These are phyloP conservation scores for Balaeniceps rex DNA, from an alignment of 2,113 vertebrate species.

Conservation along the genomic window DNA sequence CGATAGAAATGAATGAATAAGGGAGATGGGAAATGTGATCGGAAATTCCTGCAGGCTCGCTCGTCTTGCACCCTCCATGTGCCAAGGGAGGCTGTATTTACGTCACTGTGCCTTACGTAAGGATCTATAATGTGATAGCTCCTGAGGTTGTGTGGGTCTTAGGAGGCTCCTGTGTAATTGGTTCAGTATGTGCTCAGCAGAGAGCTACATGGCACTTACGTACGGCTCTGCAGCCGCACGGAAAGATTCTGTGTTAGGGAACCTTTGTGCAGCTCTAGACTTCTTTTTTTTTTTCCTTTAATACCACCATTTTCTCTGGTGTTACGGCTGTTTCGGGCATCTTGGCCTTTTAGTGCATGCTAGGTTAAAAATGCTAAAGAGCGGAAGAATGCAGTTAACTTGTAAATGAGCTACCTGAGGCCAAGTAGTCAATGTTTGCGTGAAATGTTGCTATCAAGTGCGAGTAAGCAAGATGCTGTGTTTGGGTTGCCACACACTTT, in stretches of 20 bases:
- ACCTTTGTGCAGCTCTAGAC: neutral
- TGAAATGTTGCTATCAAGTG: neutral
- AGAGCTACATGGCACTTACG: neutral
- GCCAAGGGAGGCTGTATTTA: conserved; percentile 20
- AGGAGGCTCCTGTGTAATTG: conserved; percentile 5
- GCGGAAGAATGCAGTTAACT: neutral
- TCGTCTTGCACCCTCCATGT: neutral
- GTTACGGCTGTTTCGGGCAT: neutral
- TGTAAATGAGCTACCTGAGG: neutral
- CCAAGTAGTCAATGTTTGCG: neutral
- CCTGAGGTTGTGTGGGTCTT: neutral
- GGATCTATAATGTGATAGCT: neutral
- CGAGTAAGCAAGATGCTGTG: neutral
- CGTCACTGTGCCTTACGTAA: conserved; percentile 23
- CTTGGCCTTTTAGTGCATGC: neutral
- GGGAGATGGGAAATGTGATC: conserved; percentile 23
- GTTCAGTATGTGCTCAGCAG: neutral
- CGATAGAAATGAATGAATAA: neutral
- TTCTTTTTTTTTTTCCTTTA: rapidly evolving
- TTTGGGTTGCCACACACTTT: neutral
- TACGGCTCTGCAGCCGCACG: neutral
- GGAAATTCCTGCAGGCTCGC: conserved; percentile 30
- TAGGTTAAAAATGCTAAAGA: neutral
- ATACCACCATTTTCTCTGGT: neutral
- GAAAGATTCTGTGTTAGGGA: rapidly evolving